These are phyloP conservation scores for Parauchenoglanis ngamensis DNA, from an alignment of 2,797 vertebrate genomes.

Conservation along the genomic window DNA sequence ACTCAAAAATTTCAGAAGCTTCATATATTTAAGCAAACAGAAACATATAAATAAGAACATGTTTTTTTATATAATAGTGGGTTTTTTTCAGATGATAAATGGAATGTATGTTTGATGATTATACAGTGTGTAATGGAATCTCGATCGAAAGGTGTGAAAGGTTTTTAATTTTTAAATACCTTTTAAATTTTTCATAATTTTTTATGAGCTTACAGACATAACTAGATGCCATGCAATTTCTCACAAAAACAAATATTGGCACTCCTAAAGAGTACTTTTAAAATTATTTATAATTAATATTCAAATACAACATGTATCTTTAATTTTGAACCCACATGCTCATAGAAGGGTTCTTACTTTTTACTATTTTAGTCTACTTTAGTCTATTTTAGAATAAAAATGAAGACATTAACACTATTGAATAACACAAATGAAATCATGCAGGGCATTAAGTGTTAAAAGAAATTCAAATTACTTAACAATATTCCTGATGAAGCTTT, in stretches of 20 bases:
- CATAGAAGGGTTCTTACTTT: neutral
- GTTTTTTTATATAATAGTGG: no score
- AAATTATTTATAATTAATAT: neutral
- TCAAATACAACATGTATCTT: neutral
- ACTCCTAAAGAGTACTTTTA: neutral
- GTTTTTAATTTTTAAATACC: no score
- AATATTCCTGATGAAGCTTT: neutral
- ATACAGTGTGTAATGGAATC: no score
- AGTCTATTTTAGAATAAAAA: neutral
- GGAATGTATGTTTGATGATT: no score
- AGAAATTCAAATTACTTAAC: neutral
- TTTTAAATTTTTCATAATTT: no score
- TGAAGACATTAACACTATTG: neutral
- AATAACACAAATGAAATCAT: neutral
- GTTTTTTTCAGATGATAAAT: no score
- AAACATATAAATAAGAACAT: neutral
- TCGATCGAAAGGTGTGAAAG: no score
- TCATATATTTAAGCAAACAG: neutral
- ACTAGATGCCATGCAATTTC: neutral
- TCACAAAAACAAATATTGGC: neutral
- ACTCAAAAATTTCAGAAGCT: neutral
- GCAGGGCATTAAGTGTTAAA: neutral
- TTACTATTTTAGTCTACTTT: neutral
- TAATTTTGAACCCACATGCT: neutral
- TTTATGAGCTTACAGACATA: neutral